Conservation (phyloP, 2,113 vertebrate species). For the Pelecanus crispus region DNA sequence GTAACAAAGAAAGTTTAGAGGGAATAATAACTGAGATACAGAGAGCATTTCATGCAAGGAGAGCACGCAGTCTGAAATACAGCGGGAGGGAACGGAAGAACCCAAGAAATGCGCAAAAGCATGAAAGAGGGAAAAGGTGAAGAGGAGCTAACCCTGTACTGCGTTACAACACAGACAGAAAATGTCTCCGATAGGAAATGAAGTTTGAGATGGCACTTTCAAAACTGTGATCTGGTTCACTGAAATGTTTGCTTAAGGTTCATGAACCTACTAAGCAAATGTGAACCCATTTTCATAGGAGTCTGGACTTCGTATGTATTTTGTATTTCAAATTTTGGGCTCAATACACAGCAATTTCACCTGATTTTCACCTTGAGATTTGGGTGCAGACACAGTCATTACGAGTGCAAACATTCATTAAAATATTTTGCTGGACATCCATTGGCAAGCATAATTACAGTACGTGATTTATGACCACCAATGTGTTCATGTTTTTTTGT, state of each 20-base stretch:
- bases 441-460: background rate
- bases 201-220: background rate
- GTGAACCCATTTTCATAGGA: background rate
- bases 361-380: background rate
- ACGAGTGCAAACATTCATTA: background rate
- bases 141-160: background rate
- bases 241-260: background rate
- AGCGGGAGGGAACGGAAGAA: background rate
- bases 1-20: slow-evolving; percentile 74
- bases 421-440: background rate
- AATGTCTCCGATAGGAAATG: background rate
- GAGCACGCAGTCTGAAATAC: background rate
- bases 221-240: background rate
- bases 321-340: background rate
- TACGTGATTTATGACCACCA: background rate
- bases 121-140: background rate
- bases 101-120: background rate
- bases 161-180: background rate
- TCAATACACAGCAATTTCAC: background rate
- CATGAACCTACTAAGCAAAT: background rate
- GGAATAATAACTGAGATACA: slow-evolving; percentile 47
- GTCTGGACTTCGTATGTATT: background rate
- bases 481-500: fast-evolving
- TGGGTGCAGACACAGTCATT: background rate
- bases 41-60: background rate